Base-by-base conservation (phyloP, 2,888 invertebrate genomes). In the Tetrapedia diversipes region DNA sequence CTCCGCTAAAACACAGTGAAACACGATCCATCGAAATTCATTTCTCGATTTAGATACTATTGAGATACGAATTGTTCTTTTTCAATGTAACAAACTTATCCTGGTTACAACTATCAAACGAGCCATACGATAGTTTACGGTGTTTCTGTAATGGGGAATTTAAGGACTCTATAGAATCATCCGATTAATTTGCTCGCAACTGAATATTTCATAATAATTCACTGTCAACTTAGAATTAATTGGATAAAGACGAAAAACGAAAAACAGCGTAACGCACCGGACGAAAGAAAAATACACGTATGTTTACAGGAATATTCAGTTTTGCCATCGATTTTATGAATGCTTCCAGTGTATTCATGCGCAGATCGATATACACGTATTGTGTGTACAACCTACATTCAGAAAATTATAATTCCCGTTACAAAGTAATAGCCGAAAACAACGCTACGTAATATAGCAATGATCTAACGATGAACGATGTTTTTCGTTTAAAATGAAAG, bases 1-100 rank as follows among this genome's bases (percentile, higher is more conserved):
- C 37, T 96, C 95, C 91, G 93, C 94, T 95, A 92, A 77, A 92
- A 92, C 45, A 59, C 32, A 37, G 39, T 19, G 37, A 19, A 45
- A 19, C 11, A 43, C 10, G 27, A 16, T 27, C 16, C 11, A 27
- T 45, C 7, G n/a, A 34, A 41, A 32, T 7, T 22, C n/a, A 14
- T n/a, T 32, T n/a, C 4, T 32, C 19, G 11, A 16, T 22, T 32
- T 2, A 10, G 27, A 59, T n/a, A 2, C 2, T 41, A 16, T 41
- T 41, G 10, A 39, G 4, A 39, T 11, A 11, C 37, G 6, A 16
- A 49, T n/a, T n/a, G n/a, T n/a, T n/a, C n/a, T n/a, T n/a, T n/a
- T n/a, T n/a, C n/a, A n/a, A n/a, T n/a, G n/a, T n/a, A n/a, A n/a
- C n/a, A n/a, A n/a, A n/a, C n/a, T n/a, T n/a, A n/a, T n/a, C n/a